Evolutionary conservation across 1,140 invertebrate genomes (phyloP).

Genomic region (Euura lappo): DNA sequence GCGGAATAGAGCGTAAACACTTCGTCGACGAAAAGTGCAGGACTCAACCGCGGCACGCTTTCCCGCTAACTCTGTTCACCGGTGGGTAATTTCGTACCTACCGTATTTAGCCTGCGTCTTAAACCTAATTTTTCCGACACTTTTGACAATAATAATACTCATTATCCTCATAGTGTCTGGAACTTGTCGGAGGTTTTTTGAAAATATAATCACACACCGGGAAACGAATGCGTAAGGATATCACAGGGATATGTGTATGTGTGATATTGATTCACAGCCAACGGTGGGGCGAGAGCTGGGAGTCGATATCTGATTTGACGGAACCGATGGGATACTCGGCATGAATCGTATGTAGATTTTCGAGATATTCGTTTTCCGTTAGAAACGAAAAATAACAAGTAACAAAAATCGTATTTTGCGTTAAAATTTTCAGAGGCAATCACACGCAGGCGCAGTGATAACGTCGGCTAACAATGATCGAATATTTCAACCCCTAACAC

Average conservation of each 20-base stretch:
- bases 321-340: not conserved
- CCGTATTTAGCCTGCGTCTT: too few relatives aligned
- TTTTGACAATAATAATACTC: too few relatives aligned
- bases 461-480: too few relatives aligned
- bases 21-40: slow-evolving; percentile 1
- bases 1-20: slow-evolving; percentile 54
- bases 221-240: not conserved
- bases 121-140: too few relatives aligned
- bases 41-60: slow-evolving; percentile 23
- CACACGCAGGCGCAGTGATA: too few relatives aligned
- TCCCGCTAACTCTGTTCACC: too few relatives aligned
- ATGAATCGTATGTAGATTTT: slow-evolving; percentile 5
- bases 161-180: too few relatives aligned
- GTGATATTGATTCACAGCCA: not conserved
- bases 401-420: not conserved
- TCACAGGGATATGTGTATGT: not conserved
- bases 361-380: not conserved
- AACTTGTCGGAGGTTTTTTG: too few relatives aligned
- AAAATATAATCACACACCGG: not conserved
- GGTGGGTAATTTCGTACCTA: too few relatives aligned
- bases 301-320: not conserved
- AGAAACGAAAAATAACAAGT: not conserved
- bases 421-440: too few relatives aligned
- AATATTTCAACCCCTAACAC: too few relatives aligned
- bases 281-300: not conserved